Base-by-base conservation (phyloP, 2,113 vertebrate species). In the Nibea coibor region DNA sequence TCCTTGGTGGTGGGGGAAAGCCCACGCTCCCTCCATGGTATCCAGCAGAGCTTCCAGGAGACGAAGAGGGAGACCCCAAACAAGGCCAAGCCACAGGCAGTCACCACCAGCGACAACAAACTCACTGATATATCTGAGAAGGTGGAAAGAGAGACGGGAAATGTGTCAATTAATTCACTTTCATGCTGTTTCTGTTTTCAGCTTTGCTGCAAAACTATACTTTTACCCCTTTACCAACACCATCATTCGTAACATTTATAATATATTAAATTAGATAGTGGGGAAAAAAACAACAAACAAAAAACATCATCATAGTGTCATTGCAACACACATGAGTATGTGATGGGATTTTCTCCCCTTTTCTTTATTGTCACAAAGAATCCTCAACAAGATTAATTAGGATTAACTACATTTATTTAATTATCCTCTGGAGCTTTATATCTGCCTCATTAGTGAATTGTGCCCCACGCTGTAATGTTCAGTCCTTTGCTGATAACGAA, bases 1-100 rank as follows among this genome's bases (percentile, higher is more conserved):
- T 97, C 96, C 94, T 98, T 98, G 94, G 62, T 95, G 53, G 95
- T 95, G 69, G 96, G 96, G 0, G 95, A 95, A 62, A 96, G 87
- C 24, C 95, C 96, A 66, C 96, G 95, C 89, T 99, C 98, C 87
- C 98, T 95, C 98, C 98, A 99, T 51, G 98, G 98, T 92, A 99
- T 97, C 98, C 98, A 99, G 89, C 98, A 99, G 84, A 99, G 96
- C 88, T 99, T 99, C 98, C 98, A 99, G 80, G 98, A 99, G 26
- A 99, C 98, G 51, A 99, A 99, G 51, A 99, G 96, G 69, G 98
- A 99, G 28, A 99, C 98, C 0, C 97, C 98, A 53, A 99, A 99
- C 54, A 99, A 94, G 66, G 98, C 98, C 59, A 99, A 95, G 72
- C 98, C 98, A 80, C 98, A 99, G 92, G 97, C 97, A 1, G 97